These are phyloP conservation scores for Protonemura montana DNA, from an alignment of 2,888 invertebrate species.

Conservation along the genomic window DNA sequence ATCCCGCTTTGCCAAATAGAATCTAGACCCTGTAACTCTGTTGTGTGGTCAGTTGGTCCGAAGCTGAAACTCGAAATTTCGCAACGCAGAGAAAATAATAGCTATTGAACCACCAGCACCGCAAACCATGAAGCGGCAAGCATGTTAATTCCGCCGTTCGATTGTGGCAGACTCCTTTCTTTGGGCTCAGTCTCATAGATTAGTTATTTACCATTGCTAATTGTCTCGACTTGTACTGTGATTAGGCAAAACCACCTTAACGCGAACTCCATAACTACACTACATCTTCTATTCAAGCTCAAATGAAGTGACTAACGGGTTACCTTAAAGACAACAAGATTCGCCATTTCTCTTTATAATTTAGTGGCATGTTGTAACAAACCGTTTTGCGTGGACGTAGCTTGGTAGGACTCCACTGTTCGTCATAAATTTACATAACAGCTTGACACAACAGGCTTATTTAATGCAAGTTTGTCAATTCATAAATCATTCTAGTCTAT, in stretches of 20 bases:
- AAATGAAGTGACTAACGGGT: conserved; percentile 5
- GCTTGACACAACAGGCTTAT: not conserved
- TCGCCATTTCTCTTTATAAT: not conserved
- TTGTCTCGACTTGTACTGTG: not conserved
- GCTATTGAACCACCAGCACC: not conserved
- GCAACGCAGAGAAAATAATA: not conserved
- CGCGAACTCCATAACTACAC: not conserved
- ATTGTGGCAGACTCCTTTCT: not conserved
- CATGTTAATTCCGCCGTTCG: not conserved
- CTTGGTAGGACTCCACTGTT: not conserved
- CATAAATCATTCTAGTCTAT: not conserved
- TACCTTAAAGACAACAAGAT: not conserved
- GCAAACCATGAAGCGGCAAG: not conserved
- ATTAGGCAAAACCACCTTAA: not conserved
- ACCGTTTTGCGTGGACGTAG: not conserved
- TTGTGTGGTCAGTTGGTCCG: too few relatives aligned
- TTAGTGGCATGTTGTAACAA: not conserved
- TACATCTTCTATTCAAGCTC: not conserved
- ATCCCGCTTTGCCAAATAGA: too few relatives aligned
- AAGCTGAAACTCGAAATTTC: not conserved
- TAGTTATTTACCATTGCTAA: not conserved
- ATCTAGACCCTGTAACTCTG: too few relatives aligned
- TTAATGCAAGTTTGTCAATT: not conserved
- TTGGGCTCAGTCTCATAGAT: not conserved
- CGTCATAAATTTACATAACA: not conserved